Evolutionary conservation across 2,113 vertebrate genomes (phyloP).

Genomic region (Datnioides undecimradiatus): DNA sequence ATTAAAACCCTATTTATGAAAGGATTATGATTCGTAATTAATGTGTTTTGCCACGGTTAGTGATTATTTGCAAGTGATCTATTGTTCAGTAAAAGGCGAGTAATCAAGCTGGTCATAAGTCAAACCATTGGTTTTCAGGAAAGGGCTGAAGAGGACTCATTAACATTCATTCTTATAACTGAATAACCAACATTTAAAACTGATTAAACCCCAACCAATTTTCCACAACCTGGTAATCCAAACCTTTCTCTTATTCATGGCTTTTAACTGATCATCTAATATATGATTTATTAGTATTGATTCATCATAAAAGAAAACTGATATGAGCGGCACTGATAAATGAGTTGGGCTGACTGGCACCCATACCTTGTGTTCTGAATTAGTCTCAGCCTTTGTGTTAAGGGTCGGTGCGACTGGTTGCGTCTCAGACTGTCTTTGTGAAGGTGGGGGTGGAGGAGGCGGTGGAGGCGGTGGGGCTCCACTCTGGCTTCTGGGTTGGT

Average conservation of each 20-base stretch:
- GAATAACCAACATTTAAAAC: too few species aligned
- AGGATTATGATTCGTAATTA: too few species aligned
- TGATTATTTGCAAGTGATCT: too few species aligned
- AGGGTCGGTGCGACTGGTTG: slow-evolving; percentile 9
- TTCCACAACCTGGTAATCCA: neutral
- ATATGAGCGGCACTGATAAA: neutral
- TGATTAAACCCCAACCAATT: neutral
- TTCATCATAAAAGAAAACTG: too few species aligned
- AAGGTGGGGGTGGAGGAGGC: slow-evolving; percentile 45
- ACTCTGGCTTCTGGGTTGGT: slow-evolving; percentile 47
- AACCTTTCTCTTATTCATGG: neutral
- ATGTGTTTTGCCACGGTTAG: too few species aligned
- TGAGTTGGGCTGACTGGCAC: neutral
- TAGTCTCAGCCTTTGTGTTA: slow-evolving; percentile 27
- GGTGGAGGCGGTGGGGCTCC: slow-evolving; percentile 59
- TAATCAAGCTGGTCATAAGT: neutral
- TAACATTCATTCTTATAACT: too few species aligned
- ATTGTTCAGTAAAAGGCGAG: neutral
- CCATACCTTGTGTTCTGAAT: slow-evolving; percentile 61
- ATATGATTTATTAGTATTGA: too few species aligned
- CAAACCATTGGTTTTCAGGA: neutral
- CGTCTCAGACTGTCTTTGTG: neutral
- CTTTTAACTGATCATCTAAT: neutral
- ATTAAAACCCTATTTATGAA: too few species aligned
- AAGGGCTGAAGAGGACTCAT: neutral